These are phyloP conservation scores for Ennomos erosarius DNA, from an alignment of 2,888 invertebrate genomes.

Conservation along the genomic window DNA sequence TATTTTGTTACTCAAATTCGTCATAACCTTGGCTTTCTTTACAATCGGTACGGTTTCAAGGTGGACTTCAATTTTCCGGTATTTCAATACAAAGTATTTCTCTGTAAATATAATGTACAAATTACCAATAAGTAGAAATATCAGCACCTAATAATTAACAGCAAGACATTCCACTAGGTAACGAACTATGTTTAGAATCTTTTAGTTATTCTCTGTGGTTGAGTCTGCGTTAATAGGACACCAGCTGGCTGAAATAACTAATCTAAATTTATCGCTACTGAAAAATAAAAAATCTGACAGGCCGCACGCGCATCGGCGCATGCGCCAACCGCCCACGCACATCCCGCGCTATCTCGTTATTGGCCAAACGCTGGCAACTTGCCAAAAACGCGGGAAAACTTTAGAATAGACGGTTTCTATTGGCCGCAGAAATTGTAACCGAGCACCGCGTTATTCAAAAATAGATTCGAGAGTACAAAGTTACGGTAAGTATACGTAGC, in stretches of 20 bases:
- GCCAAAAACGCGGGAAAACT: constrained; percentile 81
- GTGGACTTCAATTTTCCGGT: constrained; percentile 54
- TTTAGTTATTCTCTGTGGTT: not conserved
- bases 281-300: constrained; percentile 58
- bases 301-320: constrained; percentile 57
- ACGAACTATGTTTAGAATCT: constrained; percentile 2
- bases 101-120: constrained; percentile 17
- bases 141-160: no score
- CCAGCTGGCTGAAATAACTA: constrained; percentile 45
- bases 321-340: constrained; percentile 60
- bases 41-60: constrained; percentile 50
- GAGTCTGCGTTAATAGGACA: constrained; percentile 32
- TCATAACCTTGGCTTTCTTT: constrained; percentile 59
- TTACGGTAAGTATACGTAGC: constrained; percentile 17
- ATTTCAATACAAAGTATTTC: constrained; percentile 47
- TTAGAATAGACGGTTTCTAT: constrained; percentile 63
- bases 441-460: constrained; percentile 84
- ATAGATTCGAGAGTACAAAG: constrained; percentile 72
- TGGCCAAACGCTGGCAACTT: constrained; percentile 71
- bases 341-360: constrained; percentile 67
- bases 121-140: not conserved
- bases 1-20: constrained; percentile 46
- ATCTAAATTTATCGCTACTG: constrained; percentile 57
- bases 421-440: constrained; percentile 74
- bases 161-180: not conserved